Percentiles rank a stretch among this genome's conserved stretches.
These are phyloP conservation scores for Hermaeophaga mercurialis DNA, from an alignment of 2,888 invertebrate species.

Conservation along the genomic window DNA sequence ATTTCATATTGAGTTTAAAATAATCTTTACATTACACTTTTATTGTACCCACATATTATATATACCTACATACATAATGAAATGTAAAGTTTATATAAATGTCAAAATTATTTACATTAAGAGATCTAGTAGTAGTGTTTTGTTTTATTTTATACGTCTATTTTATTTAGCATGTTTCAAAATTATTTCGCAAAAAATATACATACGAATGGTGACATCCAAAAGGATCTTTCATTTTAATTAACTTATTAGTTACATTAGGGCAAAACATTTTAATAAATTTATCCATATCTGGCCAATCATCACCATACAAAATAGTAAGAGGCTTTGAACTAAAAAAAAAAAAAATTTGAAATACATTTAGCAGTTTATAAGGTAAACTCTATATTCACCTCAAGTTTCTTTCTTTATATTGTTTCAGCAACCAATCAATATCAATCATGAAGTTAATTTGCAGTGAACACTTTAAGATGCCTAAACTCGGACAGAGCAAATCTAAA, in stretches of 20 bases:
- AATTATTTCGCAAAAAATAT: neutral
- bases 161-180: no score
- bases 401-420: constrained; percentile 82
- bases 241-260: constrained; percentile 68
- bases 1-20: no score
- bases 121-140: no score
- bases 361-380: constrained; percentile 7
- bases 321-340: constrained; percentile 67
- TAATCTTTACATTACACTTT: no score
- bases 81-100: no score
- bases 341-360: constrained; percentile 7
- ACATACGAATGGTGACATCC: constrained; percentile 88
- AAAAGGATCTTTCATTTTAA: constrained; percentile 77
- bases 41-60: no score
- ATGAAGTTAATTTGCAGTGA: constrained; percentile 92
- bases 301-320: constrained; percentile 79
- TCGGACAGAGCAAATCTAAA: constrained; percentile 77
- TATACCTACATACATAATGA: no score
- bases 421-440: constrained; percentile 88
- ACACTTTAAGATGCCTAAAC: constrained; percentile 74
- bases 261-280: constrained; percentile 63
- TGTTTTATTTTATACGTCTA: no score
- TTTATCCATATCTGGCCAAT: constrained; percentile 57
- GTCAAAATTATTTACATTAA: no score
- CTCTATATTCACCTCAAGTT: constrained; percentile 71